Evolutionary conservation across 2,797 vertebrate genomes (phyloP), one percentile per base, ranked within the genome.

Genomic region (Cichlasoma orientale): DNA sequence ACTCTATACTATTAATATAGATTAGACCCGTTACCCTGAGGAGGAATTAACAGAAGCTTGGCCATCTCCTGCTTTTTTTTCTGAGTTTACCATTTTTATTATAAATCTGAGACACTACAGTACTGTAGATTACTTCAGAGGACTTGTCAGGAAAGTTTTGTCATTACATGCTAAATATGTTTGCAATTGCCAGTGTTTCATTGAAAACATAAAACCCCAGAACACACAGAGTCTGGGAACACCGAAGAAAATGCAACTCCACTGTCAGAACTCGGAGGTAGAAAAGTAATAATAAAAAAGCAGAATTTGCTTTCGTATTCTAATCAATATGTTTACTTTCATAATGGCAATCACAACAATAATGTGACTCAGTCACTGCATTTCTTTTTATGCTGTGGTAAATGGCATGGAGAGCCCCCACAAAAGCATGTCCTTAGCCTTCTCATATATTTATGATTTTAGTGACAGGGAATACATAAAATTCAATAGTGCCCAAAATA

Each of bases 401-500:
- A 12, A 58, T 18, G 76, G 56, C 54, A 68, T 68, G 63, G n/a
- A 1, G 6, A 68, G 25, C 63, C 10, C 41, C 27, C 3, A 31
- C 33, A 56, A 56, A 31, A 23, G 18, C 16, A 5, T 23, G 16
- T 41, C 25, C 29, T 7, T 16, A 70, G 75, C 12, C 8, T 74
- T 72, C 29, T 50, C 31, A 44, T 7, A 57, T 44, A 77, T 75
- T 56, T 80, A 58, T 27, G 56, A 83, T 74, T 85, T 79, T 54
- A 76, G 10, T 6, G 2, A 38, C 14, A 18, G 5, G 41, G 12
- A 52, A 61, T 31, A 72, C 77, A 90, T 89, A 89, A 89, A 92
- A 86, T 72, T 63, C 69, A 92, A 85, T 83, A 75, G 80, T 56
- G 31, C 44, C 77, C 11, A 80, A 90, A 91, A 92, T 92, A 91